phyloP scores from a whole-genome alignment of 2,113 vertebrate genomes.

The Aldabrachelys gigantea region DNA sequence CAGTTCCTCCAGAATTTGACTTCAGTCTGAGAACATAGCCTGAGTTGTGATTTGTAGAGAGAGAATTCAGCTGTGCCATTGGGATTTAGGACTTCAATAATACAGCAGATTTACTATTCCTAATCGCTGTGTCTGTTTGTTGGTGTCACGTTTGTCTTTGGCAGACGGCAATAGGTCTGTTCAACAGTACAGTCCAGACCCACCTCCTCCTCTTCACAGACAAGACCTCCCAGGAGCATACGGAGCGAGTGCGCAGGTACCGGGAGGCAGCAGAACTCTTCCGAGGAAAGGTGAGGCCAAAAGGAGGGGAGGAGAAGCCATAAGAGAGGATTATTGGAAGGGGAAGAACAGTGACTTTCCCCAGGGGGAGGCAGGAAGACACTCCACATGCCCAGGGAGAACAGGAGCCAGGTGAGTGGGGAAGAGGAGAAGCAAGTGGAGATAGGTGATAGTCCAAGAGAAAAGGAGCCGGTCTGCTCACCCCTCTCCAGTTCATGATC shows the following conservation, averaged over 20 bases:
- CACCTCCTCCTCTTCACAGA: conserved; percentile 91
- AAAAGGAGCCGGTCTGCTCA: not conserved
- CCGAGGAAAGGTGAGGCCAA: conserved; percentile 84
- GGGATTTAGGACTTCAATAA: not conserved
- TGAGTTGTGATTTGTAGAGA: not conserved
- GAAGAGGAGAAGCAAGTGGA: not conserved
- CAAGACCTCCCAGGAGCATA: conserved; percentile 80
- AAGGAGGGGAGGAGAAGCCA: not conserved
- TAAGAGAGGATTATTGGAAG: not conserved
- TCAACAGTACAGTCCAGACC: conserved; percentile 83
- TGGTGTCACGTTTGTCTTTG: not conserved
- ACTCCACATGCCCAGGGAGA: not conserved
- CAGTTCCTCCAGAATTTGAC: not conserved
- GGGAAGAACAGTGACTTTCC: not conserved
- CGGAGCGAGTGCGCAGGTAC: conserved; percentile 72
- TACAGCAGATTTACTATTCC: not conserved
- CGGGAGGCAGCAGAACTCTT: conserved; percentile 82
- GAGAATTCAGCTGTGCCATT: not conserved
- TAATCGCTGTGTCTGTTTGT: not conserved
- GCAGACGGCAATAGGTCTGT: conserved; percentile 88
- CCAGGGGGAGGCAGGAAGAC: not conserved
- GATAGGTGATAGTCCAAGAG: not conserved
- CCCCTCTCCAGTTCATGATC: not conserved
- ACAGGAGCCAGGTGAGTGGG: not conserved
- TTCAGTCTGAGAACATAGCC: not conserved